A percentile compares a stretch with the other conserved stretches of the same genome.
Evolutionary conservation across 2,113 vertebrate species (phyloP).

Genomic region (Excalfactoria chinensis): DNA sequence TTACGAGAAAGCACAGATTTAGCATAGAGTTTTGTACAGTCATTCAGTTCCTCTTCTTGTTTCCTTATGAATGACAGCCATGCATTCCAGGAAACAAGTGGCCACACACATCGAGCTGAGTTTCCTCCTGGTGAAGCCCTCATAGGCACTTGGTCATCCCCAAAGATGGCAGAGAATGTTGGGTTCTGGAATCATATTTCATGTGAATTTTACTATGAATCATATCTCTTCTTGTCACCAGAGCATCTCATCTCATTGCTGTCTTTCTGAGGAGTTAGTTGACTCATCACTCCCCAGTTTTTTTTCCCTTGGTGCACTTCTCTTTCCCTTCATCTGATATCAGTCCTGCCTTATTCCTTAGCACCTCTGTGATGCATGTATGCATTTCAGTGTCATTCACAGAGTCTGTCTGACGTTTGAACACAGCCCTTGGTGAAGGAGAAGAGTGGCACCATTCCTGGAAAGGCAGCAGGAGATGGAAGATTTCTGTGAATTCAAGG

Average conservation of each 20-base stretch:
- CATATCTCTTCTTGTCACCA: background rate
- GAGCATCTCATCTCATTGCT: background rate
- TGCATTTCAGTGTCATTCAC: background rate
- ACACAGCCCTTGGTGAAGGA: background rate
- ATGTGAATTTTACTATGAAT: background rate
- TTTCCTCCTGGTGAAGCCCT: background rate
- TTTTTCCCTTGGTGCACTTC: background rate
- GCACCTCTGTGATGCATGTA: accelerated
- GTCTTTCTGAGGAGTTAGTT: background rate
- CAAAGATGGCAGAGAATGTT: accelerated
- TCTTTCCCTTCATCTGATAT: background rate
- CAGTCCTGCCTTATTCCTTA: background rate
- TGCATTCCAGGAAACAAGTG: background rate
- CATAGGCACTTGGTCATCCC: background rate
- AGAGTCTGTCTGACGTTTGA: background rate
- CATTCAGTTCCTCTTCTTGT: slow-evolving; percentile 22
- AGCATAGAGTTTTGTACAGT: background rate
- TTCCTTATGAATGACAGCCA: background rate
- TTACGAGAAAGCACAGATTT: background rate
- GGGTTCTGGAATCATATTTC: background rate
- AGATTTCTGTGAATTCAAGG: background rate
- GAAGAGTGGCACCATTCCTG: background rate
- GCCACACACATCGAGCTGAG: background rate
- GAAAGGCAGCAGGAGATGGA: slow-evolving; percentile 6
- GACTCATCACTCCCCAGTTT: background rate